phyloP scores from a whole-genome alignment of 2,797 vertebrate genomes.

The Sebastes trivittatus region DNA sequence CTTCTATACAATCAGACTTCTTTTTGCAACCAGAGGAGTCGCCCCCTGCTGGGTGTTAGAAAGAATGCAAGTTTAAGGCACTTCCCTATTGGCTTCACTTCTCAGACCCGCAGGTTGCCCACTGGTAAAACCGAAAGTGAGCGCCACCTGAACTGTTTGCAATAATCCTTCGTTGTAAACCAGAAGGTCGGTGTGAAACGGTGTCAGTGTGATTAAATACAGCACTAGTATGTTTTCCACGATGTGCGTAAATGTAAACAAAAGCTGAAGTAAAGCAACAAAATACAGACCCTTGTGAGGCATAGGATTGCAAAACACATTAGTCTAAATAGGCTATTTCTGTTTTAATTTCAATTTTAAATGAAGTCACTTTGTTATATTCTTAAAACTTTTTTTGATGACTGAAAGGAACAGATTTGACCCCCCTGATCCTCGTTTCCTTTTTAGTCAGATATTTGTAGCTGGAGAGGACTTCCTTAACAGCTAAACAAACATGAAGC shows the following conservation, averaged over 20 bases:
- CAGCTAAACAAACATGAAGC: constrained; percentile 46
- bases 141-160: not conserved
- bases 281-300: not conserved
- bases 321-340: not conserved
- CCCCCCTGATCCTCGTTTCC: constrained; percentile 2
- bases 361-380: not conserved
- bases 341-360: not conserved
- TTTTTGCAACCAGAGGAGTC: too few species aligned
- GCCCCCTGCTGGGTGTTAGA: too few species aligned
- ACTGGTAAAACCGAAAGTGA: not conserved
- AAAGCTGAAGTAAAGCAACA: not conserved
- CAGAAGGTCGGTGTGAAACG: not conserved
- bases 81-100: too few species aligned
- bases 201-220: not conserved
- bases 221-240: too few species aligned
- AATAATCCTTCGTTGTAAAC: not conserved
- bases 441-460: constrained; percentile 17
- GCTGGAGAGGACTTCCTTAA: constrained; percentile 25
- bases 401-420: not conserved
- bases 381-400: not conserved
- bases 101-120: too few species aligned
- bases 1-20: too few species aligned
- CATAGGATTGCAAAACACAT: not conserved
- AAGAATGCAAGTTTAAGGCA: too few species aligned
- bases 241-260: not conserved